Conservation (phyloP, 2,888 invertebrate genomes). For the Stenodera caucasica region DNA sequence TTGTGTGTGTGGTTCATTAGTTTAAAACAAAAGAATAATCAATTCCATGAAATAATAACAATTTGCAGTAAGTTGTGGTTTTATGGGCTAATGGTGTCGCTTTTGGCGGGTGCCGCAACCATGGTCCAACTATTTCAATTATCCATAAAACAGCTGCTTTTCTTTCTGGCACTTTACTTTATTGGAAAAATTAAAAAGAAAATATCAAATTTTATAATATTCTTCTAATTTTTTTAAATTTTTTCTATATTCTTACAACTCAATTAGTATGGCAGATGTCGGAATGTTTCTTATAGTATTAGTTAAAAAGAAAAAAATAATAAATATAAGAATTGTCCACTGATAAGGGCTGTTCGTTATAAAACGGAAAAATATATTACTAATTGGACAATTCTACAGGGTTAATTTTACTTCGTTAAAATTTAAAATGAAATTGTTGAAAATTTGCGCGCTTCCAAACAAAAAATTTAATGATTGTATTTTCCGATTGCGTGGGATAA, state of each 20-base stretch:
- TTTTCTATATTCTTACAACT: neutral
- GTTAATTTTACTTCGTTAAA: conserved; percentile 22
- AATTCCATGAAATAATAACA: conserved; percentile 22
- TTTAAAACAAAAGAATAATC: conserved; percentile 39
- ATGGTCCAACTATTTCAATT: conserved; percentile 25
- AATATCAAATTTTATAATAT: too few relatives aligned
- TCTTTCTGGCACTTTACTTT: too few relatives aligned
- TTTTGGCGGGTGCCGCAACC: conserved; percentile 35
- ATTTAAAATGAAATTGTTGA: too few relatives aligned
- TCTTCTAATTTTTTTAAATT: too few relatives aligned
- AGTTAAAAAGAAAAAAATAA: too few relatives aligned
- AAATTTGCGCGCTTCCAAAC: conserved; percentile 17
- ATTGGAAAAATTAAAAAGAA: too few relatives aligned
- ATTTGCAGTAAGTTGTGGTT: conserved; percentile 38
- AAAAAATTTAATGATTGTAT: conserved; percentile 21
- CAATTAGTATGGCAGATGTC: neutral
- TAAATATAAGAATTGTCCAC: too few relatives aligned
- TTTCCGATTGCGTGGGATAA: conserved; percentile 30
- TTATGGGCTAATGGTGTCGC: conserved; percentile 35
- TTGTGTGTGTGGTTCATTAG: conserved; percentile 41
- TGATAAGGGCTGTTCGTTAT: conserved; percentile 20
- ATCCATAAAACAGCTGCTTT: conserved; percentile 7
- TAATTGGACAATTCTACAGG: conserved; percentile 14
- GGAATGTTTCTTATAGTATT: too few relatives aligned
- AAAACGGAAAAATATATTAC: conserved; percentile 20